Evolutionary conservation across 2,888 invertebrate genomes (phyloP).

Genomic region (Spialia ferax): DNA sequence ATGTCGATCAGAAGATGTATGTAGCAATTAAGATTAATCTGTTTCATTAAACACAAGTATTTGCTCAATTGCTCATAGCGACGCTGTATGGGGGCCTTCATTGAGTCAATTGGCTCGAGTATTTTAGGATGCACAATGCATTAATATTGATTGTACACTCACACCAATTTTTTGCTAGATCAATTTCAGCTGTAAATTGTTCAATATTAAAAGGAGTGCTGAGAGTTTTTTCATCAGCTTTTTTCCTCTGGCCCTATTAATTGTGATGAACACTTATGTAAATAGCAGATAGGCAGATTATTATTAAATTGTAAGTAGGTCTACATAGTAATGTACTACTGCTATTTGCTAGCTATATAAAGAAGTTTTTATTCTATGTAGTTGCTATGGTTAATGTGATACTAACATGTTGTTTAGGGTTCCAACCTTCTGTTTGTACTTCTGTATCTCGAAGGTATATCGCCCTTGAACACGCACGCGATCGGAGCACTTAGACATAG

Average conservation of each 20-base stretch:
- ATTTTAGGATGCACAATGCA: constrained; percentile 21
- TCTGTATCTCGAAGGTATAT: background rate
- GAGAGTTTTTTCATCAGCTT: too few species aligned
- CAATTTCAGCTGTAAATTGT: background rate
- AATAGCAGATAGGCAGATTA: too few species aligned
- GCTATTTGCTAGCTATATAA: too few species aligned
- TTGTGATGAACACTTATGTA: too few species aligned
- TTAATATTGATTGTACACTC: constrained; percentile 12
- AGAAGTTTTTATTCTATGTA: too few species aligned
- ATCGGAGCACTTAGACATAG: background rate
- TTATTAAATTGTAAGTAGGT: too few species aligned
- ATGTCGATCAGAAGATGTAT: constrained; percentile 21
- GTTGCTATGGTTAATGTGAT: too few species aligned
- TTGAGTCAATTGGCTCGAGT: constrained; percentile 46
- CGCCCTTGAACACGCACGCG: constrained; percentile 7
- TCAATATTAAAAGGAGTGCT: too few species aligned
- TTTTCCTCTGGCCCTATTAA: too few species aligned
- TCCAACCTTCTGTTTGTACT: background rate
- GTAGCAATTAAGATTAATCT: constrained; percentile 62
- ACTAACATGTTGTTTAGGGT: too few species aligned
- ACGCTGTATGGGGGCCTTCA: constrained; percentile 44
- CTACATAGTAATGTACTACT: too few species aligned
- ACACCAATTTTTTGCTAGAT: constrained; percentile 10
- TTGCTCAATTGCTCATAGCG: constrained; percentile 56
- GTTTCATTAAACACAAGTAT: constrained; percentile 54